These are phyloP conservation scores for Gonatopus flavifemur DNA, from an alignment of 1,140 invertebrate genomes.

Conservation along the genomic window DNA sequence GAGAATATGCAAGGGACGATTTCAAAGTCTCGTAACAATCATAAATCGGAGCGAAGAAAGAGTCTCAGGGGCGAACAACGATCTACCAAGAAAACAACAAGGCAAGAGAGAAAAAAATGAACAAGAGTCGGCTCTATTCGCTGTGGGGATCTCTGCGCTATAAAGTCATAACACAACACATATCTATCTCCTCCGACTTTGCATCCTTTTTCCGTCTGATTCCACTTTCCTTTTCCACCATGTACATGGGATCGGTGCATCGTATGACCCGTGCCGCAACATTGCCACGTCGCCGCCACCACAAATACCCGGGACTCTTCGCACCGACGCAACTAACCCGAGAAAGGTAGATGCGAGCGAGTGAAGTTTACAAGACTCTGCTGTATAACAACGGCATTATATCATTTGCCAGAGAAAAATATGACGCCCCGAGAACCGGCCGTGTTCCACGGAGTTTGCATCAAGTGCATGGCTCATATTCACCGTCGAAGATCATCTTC, in stretches of 20 bases:
- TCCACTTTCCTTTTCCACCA: not conserved
- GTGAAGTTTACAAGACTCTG: slow-evolving; percentile 44
- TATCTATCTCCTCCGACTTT: slow-evolving; percentile 9
- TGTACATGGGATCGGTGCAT: not conserved
- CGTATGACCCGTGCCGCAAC: not conserved
- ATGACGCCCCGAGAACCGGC: slow-evolving; percentile 33
- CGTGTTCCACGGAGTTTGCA: too few species aligned
- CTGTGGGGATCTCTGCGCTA: slow-evolving; percentile 33
- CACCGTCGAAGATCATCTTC: too few species aligned
- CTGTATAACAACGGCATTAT: slow-evolving; percentile 44
- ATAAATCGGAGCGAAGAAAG: slow-evolving; percentile 49
- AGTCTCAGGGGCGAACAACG: slow-evolving; percentile 15
- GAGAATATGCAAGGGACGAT: slow-evolving; percentile 2
- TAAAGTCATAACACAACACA: slow-evolving; percentile 49
- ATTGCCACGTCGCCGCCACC: not conserved
- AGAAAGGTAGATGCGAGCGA: slow-evolving; percentile 38
- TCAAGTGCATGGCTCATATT: too few species aligned
- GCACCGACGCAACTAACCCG: slow-evolving; percentile 20
- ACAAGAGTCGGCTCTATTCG: slow-evolving; percentile 30
- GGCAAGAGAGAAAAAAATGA: slow-evolving; percentile 28
- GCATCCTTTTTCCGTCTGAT: not conserved
- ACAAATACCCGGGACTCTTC: slow-evolving; percentile 15
- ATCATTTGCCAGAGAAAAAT: slow-evolving; percentile 51
- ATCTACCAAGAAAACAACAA: slow-evolving; percentile 34
- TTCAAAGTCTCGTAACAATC: slow-evolving; percentile 35